A percentile compares a stretch with the other conserved stretches of the same genome.
Evolutionary conservation across 2,797 vertebrate species (phyloP).

Genomic region (Liasis olivaceus): DNA sequence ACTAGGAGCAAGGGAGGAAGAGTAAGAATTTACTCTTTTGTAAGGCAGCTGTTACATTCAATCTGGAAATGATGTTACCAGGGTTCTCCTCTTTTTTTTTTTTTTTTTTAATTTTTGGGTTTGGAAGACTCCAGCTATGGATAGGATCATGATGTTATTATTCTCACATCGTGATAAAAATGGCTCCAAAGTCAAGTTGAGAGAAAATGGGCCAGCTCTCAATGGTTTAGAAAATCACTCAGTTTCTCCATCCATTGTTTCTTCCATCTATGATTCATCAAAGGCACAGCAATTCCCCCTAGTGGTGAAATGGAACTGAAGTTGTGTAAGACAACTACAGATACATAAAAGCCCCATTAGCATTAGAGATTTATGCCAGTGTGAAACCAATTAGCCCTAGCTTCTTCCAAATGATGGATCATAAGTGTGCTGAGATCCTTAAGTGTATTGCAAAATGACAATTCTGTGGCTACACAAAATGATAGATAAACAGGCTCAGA

Average conservation of each 20-base stretch:
- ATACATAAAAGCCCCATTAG: neutral
- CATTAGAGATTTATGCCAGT: neutral
- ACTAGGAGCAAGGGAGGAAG: no score
- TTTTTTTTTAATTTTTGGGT: neutral
- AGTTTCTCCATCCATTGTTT: neutral
- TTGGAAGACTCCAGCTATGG: no score
- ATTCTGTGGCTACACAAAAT: neutral
- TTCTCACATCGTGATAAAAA: neutral
- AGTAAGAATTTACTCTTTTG: no score
- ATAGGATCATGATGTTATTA: neutral
- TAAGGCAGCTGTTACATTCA: no score
- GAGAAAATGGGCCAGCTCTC: neutral
- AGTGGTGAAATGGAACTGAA: neutral
- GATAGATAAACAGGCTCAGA: neutral
- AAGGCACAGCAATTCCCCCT: neutral
- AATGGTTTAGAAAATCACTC: neutral
- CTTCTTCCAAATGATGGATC: neutral
- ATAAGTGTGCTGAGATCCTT: neutral
- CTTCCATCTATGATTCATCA: neutral
- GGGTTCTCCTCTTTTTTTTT: no score
- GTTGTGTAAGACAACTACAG: neutral
- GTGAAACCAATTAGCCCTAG: neutral
- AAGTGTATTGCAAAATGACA: neutral
- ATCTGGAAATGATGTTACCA: no score
- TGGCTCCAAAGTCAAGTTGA: neutral